Conservation (phyloP, 2,888 invertebrate species). For the Tetranychus piercei region DNA sequence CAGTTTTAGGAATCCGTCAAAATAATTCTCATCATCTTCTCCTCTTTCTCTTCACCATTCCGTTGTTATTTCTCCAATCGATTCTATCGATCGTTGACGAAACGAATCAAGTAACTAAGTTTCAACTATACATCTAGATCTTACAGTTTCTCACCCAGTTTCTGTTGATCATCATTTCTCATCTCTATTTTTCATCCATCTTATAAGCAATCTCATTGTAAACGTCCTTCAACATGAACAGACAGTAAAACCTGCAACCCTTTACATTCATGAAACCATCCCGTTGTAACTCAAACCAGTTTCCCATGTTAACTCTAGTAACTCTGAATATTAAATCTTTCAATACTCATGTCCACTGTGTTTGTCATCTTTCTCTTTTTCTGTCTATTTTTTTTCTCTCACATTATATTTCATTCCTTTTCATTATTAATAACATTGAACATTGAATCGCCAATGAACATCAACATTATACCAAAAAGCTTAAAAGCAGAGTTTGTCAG, state of each 20-base stretch:
- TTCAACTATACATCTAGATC: background rate
- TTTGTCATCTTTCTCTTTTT: background rate
- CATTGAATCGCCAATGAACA: background rate
- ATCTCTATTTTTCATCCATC: background rate
- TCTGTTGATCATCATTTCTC: background rate
- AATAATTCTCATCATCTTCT: background rate
- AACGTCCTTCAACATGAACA: background rate
- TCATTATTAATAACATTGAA: background rate
- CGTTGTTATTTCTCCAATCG: background rate
- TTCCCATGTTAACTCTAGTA: conserved; percentile 2
- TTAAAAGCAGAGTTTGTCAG: too few relatives aligned
- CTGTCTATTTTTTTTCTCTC: background rate
- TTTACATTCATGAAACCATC: background rate
- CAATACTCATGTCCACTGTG: background rate
- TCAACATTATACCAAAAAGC: too few relatives aligned
- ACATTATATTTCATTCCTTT: background rate
- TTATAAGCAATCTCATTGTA: background rate
- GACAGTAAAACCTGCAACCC: background rate
- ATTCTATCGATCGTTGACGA: conserved; percentile 1
- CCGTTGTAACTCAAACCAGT: background rate
- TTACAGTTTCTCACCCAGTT: background rate
- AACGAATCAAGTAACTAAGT: background rate
- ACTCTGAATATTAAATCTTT: background rate
- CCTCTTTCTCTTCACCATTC: background rate
- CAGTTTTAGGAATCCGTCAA: background rate